Evolutionary conservation across 1,140 invertebrate genomes (phyloP).

Genomic region (Trichonephila inaurata): DNA sequence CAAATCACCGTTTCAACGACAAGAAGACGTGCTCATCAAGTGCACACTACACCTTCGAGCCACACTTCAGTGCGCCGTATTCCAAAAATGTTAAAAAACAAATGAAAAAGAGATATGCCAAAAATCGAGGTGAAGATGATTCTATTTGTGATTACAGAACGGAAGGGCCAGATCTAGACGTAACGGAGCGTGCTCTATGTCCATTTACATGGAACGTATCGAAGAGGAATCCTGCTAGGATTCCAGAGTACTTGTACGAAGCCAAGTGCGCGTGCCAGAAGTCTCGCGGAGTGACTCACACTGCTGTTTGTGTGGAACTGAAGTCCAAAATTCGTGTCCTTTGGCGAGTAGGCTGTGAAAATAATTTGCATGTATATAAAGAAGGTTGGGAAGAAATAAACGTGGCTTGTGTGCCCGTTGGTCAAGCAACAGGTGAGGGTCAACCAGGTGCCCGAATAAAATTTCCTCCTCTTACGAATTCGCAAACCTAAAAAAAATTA

Average conservation of each 20-base stretch:
- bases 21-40: background rate
- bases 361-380: background rate
- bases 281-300: background rate
- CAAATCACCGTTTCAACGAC: background rate
- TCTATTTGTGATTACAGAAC: background rate
- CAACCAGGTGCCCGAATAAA: too few relatives aligned
- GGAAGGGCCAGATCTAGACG: background rate
- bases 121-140: too few relatives aligned
- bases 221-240: background rate
- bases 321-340: constrained; percentile 38
- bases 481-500: too few relatives aligned
- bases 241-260: background rate
- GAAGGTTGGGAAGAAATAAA: constrained; percentile 54
- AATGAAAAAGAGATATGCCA: background rate
- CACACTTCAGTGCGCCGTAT: background rate
- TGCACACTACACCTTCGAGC: background rate
- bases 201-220: constrained; percentile 36
- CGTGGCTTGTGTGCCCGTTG: constrained; percentile 33
- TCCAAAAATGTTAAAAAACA: background rate
- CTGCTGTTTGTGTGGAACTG: constrained; percentile 14
- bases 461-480: too few relatives aligned
- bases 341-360: constrained; percentile 20
- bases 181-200: constrained; percentile 3
- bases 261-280: constrained; percentile 41
- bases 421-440: background rate